Percentiles rank a stretch among this genome's conserved stretches.
Conservation (phyloP, 2,113 vertebrate genomes). For the Dromiciops gliroides region DNA sequence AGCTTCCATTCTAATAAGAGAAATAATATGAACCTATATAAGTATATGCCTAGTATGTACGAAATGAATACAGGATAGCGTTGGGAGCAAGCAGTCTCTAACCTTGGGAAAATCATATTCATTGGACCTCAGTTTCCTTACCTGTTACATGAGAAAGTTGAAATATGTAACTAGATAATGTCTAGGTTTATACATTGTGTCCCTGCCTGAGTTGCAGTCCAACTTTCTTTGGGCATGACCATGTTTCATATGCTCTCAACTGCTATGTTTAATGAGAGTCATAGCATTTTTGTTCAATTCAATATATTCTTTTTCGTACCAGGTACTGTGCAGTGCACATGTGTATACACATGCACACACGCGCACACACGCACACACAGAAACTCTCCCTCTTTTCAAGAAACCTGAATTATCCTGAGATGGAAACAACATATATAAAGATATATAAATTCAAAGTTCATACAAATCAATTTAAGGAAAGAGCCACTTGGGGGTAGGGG, state of each 20-base stretch:
- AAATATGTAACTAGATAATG: not conserved
- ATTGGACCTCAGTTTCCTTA: not conserved
- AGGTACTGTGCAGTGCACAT: not conserved
- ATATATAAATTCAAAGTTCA: not conserved
- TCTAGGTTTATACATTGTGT: not conserved
- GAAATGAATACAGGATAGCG: not conserved
- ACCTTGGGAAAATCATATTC: not conserved
- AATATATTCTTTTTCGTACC: not conserved
- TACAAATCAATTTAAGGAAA: not conserved
- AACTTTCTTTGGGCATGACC: not conserved
- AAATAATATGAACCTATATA: not conserved
- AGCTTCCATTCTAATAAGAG: not conserved
- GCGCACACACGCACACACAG: too few relatives aligned
- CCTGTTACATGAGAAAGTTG: not conserved
- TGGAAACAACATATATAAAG: not conserved
- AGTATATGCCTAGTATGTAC: not conserved
- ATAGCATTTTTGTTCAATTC: not conserved
- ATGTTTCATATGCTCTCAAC: not conserved
- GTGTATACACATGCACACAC: too few relatives aligned
- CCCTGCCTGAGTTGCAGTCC: not conserved
- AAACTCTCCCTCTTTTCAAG: not conserved
- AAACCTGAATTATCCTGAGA: not conserved
- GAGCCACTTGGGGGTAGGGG: not conserved
- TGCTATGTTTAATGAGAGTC: not conserved
- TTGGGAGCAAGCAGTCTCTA: not conserved